A percentile compares a stretch with the other conserved stretches of the same genome.
phyloP scores from a whole-genome alignment of 2,888 invertebrate species.

The Rhimphoctona megacephalus region DNA sequence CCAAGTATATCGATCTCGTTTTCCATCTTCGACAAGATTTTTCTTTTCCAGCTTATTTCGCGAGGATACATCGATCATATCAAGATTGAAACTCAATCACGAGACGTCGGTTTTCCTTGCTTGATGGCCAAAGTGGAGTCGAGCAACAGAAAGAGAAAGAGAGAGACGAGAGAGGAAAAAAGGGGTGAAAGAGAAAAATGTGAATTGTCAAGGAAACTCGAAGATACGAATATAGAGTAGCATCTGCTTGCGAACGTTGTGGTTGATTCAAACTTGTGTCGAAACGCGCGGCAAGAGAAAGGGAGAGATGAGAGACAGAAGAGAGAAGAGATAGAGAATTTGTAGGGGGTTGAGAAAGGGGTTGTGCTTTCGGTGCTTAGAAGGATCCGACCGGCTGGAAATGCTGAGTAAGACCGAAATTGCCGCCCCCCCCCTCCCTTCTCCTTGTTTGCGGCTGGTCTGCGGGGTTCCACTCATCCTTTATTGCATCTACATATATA shows the following conservation, averaged over 20 bases:
- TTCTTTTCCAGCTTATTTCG: not conserved
- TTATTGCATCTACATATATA: conserved; percentile 58
- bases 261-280: conserved; percentile 70
- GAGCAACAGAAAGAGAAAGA: not conserved
- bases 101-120: conserved; percentile 60
- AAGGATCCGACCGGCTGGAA: conserved; percentile 72
- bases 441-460: conserved; percentile 78
- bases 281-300: conserved; percentile 51
- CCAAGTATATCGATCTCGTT: conserved; percentile 1
- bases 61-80: conserved; percentile 47
- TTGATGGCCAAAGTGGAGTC: conserved; percentile 17
- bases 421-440: conserved; percentile 66
- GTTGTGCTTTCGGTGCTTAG: conserved; percentile 56
- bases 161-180: no score
- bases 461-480: conserved; percentile 67
- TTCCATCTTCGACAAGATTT: not conserved
- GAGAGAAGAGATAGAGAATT: conserved; percentile 52
- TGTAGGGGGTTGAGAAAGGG: conserved; percentile 51
- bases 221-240: conserved; percentile 61
- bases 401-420: conserved; percentile 80
- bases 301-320: conserved; percentile 15
- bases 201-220: conserved; percentile 53
- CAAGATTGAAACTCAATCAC: conserved; percentile 70
- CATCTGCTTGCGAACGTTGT: conserved; percentile 71
- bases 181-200: conserved; percentile 24